Conservation (phyloP, 2,888 invertebrate genomes). For the Seladonia tumulorum region DNA sequence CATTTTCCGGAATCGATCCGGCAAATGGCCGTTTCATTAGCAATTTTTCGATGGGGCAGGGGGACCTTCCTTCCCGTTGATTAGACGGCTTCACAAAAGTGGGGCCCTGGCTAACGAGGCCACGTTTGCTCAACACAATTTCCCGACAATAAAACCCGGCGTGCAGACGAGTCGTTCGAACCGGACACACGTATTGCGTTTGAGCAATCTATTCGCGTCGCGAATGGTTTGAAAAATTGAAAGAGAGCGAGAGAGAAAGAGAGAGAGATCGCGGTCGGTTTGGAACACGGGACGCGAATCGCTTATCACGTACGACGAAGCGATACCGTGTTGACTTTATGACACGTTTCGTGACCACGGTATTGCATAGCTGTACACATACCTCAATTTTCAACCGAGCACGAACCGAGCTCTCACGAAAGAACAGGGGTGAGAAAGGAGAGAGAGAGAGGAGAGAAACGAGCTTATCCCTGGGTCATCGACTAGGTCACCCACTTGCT, state of each 20-base stretch:
- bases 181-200: conserved; percentile 21
- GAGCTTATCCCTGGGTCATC: conserved; percentile 64
- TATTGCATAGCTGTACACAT: conserved; percentile 36
- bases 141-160: background rate
- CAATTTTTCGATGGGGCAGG: background rate
- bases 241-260: background rate
- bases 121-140: background rate
- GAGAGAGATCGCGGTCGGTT: conserved; percentile 19
- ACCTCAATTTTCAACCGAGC: conserved; percentile 55
- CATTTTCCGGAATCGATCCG: no score
- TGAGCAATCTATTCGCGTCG: conserved; percentile 16
- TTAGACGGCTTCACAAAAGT: background rate
- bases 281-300: conserved; percentile 21
- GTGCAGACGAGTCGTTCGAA: conserved; percentile 1
- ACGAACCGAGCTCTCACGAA: conserved; percentile 54
- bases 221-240: conserved; percentile 19
- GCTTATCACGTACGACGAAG: conserved; percentile 46
- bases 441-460: background rate
- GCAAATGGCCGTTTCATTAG: background rate
- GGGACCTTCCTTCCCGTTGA: background rate
- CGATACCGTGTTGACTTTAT: conserved; percentile 55
- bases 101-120: background rate
- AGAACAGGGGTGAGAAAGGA: conserved; percentile 21
- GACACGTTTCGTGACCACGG: conserved; percentile 58
- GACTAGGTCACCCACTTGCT: conserved; percentile 61